Evolutionary conservation across 1,140 invertebrate genomes (phyloP), one percentile per base, ranked within the genome.

Genomic region (Drosophila miranda): DNA sequence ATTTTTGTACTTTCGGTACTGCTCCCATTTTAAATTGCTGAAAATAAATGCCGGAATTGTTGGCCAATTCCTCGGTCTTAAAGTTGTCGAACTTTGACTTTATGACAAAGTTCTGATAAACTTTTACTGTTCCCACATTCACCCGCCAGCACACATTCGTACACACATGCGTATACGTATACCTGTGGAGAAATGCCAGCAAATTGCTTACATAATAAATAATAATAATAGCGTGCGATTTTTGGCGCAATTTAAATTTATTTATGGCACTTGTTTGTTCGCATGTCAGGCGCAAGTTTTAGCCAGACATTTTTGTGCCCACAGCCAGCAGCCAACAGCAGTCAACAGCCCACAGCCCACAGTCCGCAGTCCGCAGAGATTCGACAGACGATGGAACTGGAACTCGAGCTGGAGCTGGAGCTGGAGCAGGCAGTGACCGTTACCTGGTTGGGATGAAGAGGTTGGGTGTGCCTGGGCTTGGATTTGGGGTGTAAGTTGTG

Each of bases 181-280:
- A 30, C 45, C 28, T 46, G 48, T 44, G 60, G 26, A 74, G 53
- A 67, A 78, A 84, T 79, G 71, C 66, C 71, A 63, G 80, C 75
- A 83, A 83, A 83, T 84, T 79, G 80, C 79, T 84, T 79, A 64
- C 80, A 83, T 86, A 83, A 83, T 86, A 83, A 83, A 83, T 84
- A 83, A 80, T 86, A 83, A 86, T 84, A 83, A 86, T 86, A 80
- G 62, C 76, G 81, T 83, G 80, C 77, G 80, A 86, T 83, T 86
- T 86, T 83, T 83, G 77, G 80, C 81, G 80, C 81, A 83, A 86
- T 83, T 83, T 83, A 83, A 83, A 83, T 80, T 76, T 86, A 83
- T 83, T 83, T 83, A 83, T 83, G 81, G 72, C 66, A 78, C 75
- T 84, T 80, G 71, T 80, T 83, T 74, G 79, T 57, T 81, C 50